Percentiles rank a stretch among this genome's conserved stretches.
Evolutionary conservation across 2,888 invertebrate species (phyloP).

Genomic region (Agonopterix heracliana): DNA sequence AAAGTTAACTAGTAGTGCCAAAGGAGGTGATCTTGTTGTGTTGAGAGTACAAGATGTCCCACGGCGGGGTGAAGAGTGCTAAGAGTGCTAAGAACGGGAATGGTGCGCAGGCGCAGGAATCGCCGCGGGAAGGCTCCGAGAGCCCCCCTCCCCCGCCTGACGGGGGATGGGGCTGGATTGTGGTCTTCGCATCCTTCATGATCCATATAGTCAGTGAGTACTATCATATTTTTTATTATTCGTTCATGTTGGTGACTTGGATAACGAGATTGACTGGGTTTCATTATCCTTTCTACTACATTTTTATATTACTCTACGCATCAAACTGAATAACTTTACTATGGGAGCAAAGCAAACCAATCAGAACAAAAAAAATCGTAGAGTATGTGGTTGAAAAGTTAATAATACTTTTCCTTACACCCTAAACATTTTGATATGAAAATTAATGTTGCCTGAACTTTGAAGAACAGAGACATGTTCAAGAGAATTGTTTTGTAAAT

Average conservation of each 20-base stretch:
- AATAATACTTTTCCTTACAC: too few relatives aligned
- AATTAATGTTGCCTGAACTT: too few relatives aligned
- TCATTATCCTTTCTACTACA: too few relatives aligned
- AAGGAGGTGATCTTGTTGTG: constrained; percentile 12
- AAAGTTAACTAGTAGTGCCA: constrained; percentile 20
- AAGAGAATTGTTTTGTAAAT: too few relatives aligned
- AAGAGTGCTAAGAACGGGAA: constrained; percentile 56
- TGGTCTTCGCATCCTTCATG: constrained; percentile 96
- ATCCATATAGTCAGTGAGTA: constrained; percentile 95
- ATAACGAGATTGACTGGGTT: not conserved
- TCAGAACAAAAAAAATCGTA: too few relatives aligned
- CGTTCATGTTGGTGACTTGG: not conserved
- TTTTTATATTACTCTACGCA: too few relatives aligned
- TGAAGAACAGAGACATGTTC: too few relatives aligned
- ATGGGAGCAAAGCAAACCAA: too few relatives aligned
- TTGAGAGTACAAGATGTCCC: constrained; percentile 46
- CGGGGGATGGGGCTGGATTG: constrained; percentile 97
- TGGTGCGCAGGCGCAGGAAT: constrained; percentile 37
- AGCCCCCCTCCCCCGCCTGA: constrained; percentile 85
- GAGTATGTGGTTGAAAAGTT: too few relatives aligned
- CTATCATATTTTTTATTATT: not conserved
- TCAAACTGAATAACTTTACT: too few relatives aligned
- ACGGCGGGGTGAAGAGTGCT: constrained; percentile 47
- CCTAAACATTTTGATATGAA: too few relatives aligned
- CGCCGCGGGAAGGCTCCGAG: constrained; percentile 44